Base-by-base conservation (phyloP, 2,888 invertebrate species). In the Mimumesa dahlbomi region DNA sequence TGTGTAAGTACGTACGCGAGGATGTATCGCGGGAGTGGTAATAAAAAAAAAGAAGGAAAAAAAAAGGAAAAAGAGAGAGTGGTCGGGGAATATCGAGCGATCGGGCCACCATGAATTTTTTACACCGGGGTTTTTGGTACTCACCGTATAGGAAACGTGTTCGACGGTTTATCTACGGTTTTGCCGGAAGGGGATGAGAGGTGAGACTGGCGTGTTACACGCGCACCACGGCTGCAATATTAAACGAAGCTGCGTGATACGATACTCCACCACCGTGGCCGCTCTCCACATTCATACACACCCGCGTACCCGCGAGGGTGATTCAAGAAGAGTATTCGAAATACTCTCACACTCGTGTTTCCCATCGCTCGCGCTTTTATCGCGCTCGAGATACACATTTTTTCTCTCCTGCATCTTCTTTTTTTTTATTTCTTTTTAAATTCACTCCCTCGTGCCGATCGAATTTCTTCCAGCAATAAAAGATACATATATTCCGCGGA, bases 61-160 rank as follows among this genome's bases (percentile, higher is more conserved):
- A 25, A 29, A 9, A 2, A 9, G 1, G 29, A 29, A 9, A 29
- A 9, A 29, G 29, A 29, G 21, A 43, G 16, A 46, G 13, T 50
- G 46, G 56, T 45, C 43, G 2, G 31, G 34, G 68, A 9, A 43
- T 62, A 68, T 71, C 64, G 53, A 69, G 58, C 69, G 71, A 70
- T 59, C 70, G 68, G 52, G 64, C 57, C 45, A 34, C 50, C 70
- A 46, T 70, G 71, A 72, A 72, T 72, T 59, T 72, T 69, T 69
- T 59, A 64, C 64, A 70, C 64, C 49, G 71, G 31, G 49, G 40
- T 70, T 68, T 67, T 48, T 56, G 50, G 53, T 57, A 46, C 52
- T 43, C 57, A 43, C 42, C 62, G 48, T n/a, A 3, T 16, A 31
- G 29, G 48, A 57, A 49, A 68, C 70, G 54, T 53, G 70, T 31